These are phyloP conservation scores for Latrodectus geometricus DNA, from an alignment of 1,140 invertebrate species.

Conservation along the genomic window DNA sequence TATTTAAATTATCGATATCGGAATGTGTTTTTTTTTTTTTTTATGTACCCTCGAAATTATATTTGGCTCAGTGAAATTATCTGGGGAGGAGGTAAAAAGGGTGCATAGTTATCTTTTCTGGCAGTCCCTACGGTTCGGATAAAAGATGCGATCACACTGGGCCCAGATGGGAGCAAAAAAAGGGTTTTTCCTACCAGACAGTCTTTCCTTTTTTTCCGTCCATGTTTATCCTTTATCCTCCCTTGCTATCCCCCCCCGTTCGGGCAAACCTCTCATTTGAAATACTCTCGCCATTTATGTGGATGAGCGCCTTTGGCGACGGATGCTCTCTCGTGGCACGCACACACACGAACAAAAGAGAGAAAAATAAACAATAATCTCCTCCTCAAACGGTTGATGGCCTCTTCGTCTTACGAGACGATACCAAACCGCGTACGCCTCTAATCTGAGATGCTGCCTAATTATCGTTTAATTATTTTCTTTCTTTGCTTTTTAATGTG, in stretches of 20 bases:
- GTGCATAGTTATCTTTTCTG: too few relatives aligned
- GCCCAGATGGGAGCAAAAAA: too few relatives aligned
- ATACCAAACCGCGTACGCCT: not conserved
- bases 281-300: constrained; percentile 23
- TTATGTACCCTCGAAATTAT: too few relatives aligned
- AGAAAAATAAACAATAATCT: constrained; percentile 21
- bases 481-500: not conserved
- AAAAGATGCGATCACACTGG: too few relatives aligned
- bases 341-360: not conserved
- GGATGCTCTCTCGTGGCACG: not conserved
- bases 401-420: constrained; percentile 18
- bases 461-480: not conserved
- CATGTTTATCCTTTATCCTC: too few relatives aligned
- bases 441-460: not conserved
- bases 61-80: too few relatives aligned
- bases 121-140: too few relatives aligned
- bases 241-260: not conserved
- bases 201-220: too few relatives aligned
- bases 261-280: constrained; percentile 10
- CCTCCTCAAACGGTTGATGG: constrained; percentile 34
- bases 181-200: too few relatives aligned
- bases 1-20: too few relatives aligned
- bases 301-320: constrained; percentile 27
- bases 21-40: too few relatives aligned
- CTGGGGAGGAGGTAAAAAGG: too few relatives aligned